A percentile compares a stretch with the other conserved stretches of the same genome.
These are phyloP conservation scores for Musca vetustissima DNA, from an alignment of 1,140 invertebrate species.

Conservation along the genomic window DNA sequence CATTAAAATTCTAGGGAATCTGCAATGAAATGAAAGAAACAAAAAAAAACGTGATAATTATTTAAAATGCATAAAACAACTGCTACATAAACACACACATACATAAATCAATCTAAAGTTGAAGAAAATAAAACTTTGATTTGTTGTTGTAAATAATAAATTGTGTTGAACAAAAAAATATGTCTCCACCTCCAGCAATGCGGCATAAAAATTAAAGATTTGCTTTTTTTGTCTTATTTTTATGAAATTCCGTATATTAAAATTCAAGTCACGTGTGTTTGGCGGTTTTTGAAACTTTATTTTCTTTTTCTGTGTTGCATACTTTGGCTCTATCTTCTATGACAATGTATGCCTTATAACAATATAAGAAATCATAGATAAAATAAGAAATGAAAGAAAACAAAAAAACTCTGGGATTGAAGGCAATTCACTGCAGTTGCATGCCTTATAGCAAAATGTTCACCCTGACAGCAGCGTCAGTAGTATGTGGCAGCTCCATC, in stretches of 20 bases:
- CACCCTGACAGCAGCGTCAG: too few species aligned
- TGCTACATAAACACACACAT: too few species aligned
- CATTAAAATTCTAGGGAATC: constrained; percentile 1
- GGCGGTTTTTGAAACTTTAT: too few species aligned
- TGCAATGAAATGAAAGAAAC: not conserved
- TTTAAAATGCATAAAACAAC: constrained; percentile 2
- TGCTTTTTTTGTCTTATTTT: not conserved
- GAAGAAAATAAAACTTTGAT: not conserved
- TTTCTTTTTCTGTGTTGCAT: too few species aligned
- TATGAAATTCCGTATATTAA: not conserved
- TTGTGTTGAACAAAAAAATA: not conserved
- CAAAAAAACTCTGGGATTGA: too few species aligned
- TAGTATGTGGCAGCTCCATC: too few species aligned
- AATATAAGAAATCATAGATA: too few species aligned
- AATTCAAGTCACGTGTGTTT: constrained; percentile 1
- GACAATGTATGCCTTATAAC: too few species aligned
- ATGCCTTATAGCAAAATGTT: too few species aligned
- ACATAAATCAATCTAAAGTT: not conserved
- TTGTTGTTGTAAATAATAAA: not conserved
- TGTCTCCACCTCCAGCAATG: constrained; percentile 10
- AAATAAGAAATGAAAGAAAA: too few species aligned
- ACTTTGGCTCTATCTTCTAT: too few species aligned
- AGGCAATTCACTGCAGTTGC: too few species aligned
- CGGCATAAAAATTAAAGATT: constrained; percentile 22
- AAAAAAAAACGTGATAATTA: not conserved